These are phyloP conservation scores for Silurus meridionalis DNA, from an alignment of 2,113 vertebrate species.

Conservation along the genomic window DNA sequence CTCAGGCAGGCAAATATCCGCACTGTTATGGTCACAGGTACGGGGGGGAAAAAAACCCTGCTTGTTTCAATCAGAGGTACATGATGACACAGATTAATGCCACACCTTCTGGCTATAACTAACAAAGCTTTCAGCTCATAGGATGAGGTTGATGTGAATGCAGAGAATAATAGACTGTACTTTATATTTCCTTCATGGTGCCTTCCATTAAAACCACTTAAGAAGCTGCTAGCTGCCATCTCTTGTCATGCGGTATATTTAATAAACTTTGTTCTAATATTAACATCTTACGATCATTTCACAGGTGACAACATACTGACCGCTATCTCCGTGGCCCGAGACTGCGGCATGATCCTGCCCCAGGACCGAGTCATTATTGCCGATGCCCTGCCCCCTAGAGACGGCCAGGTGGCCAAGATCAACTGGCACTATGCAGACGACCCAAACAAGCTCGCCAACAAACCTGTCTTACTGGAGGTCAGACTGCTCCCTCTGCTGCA, in stretches of 20 bases:
- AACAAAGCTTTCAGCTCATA: constrained; percentile 30
- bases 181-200: neutral
- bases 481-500: constrained; percentile 42
- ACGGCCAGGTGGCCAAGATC: constrained; percentile 90
- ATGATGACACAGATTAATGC: constrained; percentile 5
- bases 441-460: constrained; percentile 69
- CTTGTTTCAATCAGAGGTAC: neutral
- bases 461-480: constrained; percentile 80
- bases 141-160: neutral
- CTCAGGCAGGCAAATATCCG: constrained; percentile 90
- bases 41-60: neutral
- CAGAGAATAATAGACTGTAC: neutral
- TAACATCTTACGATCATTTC: neutral
- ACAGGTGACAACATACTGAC: constrained; percentile 97
- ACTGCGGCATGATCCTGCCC: constrained; percentile 96
- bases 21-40: constrained; percentile 98
- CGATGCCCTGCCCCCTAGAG: constrained; percentile 88
- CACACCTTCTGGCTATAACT: constrained; percentile 1
- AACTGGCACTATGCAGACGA: constrained; percentile 94
- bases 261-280: neutral
- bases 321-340: constrained; percentile 94
- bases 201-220: neutral
- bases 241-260: neutral
- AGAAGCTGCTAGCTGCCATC: neutral
- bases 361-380: constrained; percentile 93